Conservation (phyloP, 2,113 vertebrate genomes). For the Uropsilus gracilis region DNA sequence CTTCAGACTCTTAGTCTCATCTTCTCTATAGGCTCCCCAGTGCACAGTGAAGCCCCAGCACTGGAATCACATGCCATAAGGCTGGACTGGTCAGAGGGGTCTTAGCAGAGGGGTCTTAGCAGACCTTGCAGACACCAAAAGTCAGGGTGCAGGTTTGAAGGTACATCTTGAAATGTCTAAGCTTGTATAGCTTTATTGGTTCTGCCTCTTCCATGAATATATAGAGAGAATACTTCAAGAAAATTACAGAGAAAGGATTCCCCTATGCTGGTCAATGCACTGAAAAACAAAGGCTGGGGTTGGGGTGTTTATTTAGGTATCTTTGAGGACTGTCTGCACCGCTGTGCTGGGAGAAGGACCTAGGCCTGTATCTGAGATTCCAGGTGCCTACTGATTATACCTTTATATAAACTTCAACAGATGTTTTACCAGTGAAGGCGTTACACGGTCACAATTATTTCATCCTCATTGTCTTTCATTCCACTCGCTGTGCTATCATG, state of each 20-base stretch:
- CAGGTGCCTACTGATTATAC: background rate
- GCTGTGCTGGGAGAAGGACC: background rate
- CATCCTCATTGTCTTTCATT: background rate
- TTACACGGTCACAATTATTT: background rate
- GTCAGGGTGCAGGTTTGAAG: background rate
- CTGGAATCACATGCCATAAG: fast-evolving
- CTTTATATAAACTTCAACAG: background rate
- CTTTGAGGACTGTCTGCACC: background rate
- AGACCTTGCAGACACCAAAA: background rate
- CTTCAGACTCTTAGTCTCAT: background rate
- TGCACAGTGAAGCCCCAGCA: too few species aligned
- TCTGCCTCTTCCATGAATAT: too few species aligned
- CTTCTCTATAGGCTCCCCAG: background rate
- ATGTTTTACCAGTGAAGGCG: background rate
- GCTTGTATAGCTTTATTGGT: fast-evolving
- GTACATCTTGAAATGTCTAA: fast-evolving
- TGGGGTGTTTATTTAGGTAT: background rate
- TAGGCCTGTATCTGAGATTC: background rate
- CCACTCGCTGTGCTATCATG: fast-evolving
- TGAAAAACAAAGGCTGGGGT: background rate
- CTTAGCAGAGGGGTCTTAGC: background rate
- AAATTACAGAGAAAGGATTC: background rate
- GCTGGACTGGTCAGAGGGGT: fast-evolving
- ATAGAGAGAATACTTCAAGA: background rate
- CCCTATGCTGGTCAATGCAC: background rate